Percentiles rank a stretch among this genome's conserved stretches.
phyloP scores from a whole-genome alignment of 2,113 vertebrate species.

The Maccullochella peelii region DNA sequence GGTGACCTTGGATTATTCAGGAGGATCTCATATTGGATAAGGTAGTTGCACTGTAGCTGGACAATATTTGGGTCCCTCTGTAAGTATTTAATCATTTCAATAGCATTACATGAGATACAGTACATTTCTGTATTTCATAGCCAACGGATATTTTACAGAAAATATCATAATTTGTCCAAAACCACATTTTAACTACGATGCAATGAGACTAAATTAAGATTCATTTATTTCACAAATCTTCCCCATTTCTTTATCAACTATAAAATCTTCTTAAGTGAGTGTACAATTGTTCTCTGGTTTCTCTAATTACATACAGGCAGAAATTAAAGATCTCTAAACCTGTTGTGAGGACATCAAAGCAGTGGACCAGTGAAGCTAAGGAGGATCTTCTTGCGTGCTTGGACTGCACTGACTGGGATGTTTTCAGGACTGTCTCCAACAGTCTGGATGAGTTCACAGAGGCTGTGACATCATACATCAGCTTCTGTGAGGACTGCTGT shows the following conservation, averaged over 20 bases:
- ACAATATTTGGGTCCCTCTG: not conserved
- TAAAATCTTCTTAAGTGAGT: not conserved
- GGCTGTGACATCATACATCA: too few species aligned
- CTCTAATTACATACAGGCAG: too few species aligned
- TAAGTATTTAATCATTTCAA: not conserved
- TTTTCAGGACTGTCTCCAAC: too few species aligned
- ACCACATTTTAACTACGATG: not conserved
- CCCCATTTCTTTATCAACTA: too few species aligned
- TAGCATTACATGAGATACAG: not conserved
- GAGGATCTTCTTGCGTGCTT: too few species aligned
- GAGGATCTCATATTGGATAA: constrained; percentile 4
- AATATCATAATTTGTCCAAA: not conserved
- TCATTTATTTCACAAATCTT: not conserved
- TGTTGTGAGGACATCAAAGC: too few species aligned
- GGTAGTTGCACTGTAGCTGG: not conserved
- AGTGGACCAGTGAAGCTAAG: too few species aligned
- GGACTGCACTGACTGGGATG: too few species aligned
- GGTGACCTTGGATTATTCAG: constrained; percentile 34
- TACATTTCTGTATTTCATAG: not conserved
- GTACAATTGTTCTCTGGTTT: not conserved
- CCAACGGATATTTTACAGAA: not conserved
- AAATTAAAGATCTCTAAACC: too few species aligned
- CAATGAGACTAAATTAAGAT: not conserved
- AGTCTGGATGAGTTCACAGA: too few species aligned
- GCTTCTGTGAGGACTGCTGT: too few species aligned